phyloP scores from a whole-genome alignment of 2,113 vertebrate species.

The Tupaia chinensis region DNA sequence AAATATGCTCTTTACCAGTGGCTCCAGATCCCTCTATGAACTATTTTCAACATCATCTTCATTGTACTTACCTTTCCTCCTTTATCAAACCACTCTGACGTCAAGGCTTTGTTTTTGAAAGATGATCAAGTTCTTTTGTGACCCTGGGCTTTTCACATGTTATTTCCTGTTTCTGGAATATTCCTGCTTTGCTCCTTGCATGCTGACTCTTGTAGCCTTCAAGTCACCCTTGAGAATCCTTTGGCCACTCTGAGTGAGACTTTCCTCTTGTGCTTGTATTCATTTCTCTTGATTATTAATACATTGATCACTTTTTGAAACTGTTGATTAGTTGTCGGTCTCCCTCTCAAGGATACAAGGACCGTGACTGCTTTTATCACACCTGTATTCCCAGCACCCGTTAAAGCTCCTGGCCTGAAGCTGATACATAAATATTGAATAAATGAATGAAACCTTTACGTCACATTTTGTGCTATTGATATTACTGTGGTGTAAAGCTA shows the following conservation, averaged over 20 bases:
- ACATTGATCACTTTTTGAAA: neutral
- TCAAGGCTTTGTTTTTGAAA: conserved; percentile 2
- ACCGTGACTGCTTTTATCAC: neutral
- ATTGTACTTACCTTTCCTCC: neutral
- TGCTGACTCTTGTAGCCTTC: neutral
- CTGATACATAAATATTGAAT: neutral
- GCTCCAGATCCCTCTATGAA: neutral
- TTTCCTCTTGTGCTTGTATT: neutral
- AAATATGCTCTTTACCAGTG: neutral
- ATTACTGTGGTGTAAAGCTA: neutral
- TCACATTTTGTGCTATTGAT: neutral
- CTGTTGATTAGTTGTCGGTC: neutral
- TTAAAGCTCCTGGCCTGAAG: neutral
- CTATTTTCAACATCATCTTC: neutral
- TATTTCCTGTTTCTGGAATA: neutral
- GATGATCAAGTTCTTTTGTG: neutral
- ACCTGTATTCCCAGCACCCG: neutral
- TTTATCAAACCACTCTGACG: neutral
- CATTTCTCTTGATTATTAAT: neutral
- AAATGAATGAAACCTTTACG: neutral
- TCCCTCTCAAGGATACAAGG: neutral
- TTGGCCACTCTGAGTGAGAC: neutral
- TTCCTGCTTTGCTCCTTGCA: neutral
- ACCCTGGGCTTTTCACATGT: neutral
- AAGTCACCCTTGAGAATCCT: neutral